Base-by-base conservation (phyloP, 1,140 invertebrate species). In the Bombus polaris region DNA sequence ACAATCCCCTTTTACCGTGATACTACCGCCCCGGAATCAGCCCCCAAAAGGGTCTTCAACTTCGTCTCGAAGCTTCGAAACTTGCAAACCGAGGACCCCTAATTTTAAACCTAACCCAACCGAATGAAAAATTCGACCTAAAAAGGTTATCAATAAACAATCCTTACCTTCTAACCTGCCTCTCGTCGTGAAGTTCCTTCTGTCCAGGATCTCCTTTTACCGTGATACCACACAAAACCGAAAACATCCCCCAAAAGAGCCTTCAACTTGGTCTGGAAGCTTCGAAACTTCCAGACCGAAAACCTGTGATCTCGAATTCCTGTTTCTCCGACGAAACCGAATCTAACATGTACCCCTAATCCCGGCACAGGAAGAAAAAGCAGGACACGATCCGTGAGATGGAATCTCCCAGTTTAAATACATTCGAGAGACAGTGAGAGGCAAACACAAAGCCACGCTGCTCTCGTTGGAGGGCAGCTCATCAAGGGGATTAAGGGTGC, bases 401-500 rank as follows among this genome's bases (percentile, higher is more conserved):
- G 74, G 62, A 47, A 78, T 78, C 62, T 77, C 10, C 22, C 74
- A 9, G 81, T 37, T n/a, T 83, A 83, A 83, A 83, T 59, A 78
- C 81, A 42, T 77, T 66, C 28, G 62, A 44, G 71, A 32, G 71
- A 32, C 13, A 72, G 70, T 28, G 73, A 68, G 42, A 76, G 71
- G 25, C 42, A 66, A 44, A 10, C 35, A 77, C 73, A 83, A 77
- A 83, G 74, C 39, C 62, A 22, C 25, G 44, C 44, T 32, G 74
- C 62, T 68, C 44, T 68, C 44, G 73, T 53, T 42, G 53, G 53
- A 83, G 65, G 73, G 81, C 62, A 68, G 73, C 81, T 83, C 81
- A 83, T 83, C 81, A 83, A 77, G 81, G 22, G 81, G 81, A 83
- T 83, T 78, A 83, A 47, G 62, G 44, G 47, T 35, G 59, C 74